Conservation (phyloP, 1,140 invertebrate species). For the Pissodes strobi region DNA sequence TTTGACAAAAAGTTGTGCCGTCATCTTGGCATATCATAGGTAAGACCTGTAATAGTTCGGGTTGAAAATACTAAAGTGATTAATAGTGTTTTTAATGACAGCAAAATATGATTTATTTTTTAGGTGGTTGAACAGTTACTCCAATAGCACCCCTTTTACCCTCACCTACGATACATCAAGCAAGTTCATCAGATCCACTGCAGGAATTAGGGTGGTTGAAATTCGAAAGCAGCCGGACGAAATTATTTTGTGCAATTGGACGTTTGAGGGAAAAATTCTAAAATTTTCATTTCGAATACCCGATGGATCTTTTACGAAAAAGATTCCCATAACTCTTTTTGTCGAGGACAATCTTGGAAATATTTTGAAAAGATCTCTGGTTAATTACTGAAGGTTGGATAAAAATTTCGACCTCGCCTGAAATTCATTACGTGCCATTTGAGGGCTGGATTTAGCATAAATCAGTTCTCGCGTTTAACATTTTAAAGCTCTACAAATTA, state of each 20-base stretch:
- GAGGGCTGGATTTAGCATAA: too few species aligned
- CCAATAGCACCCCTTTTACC: conserved; percentile 59
- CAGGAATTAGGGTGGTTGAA: conserved; percentile 72
- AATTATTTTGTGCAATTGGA: conserved; percentile 68
- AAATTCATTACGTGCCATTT: too few species aligned
- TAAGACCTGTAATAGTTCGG: conserved; percentile 45
- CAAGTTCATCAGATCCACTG: conserved; percentile 66
- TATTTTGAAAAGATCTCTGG: conserved; percentile 57
- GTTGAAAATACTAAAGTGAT: too few species aligned
- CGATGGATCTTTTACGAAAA: conserved; percentile 52
- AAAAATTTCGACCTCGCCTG: too few species aligned
- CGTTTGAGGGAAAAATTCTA: conserved; percentile 62
- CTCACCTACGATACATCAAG: conserved; percentile 60
- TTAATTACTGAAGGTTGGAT: too few species aligned
- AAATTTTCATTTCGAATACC: conserved; percentile 64
- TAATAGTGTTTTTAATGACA: too few species aligned
- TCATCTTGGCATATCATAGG: conserved; percentile 68
- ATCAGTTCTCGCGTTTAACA: too few species aligned
- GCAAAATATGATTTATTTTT: conserved; percentile 32
- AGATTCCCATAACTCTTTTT: conserved; percentile 59
- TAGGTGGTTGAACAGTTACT: conserved; percentile 62
- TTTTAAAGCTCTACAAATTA: too few species aligned
- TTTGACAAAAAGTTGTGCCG: conserved; percentile 70
- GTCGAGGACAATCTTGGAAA: conserved; percentile 63
- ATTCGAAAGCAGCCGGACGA: conserved; percentile 66